Conservation (phyloP, 2,888 invertebrate species). For the Agrypnus murinus region DNA sequence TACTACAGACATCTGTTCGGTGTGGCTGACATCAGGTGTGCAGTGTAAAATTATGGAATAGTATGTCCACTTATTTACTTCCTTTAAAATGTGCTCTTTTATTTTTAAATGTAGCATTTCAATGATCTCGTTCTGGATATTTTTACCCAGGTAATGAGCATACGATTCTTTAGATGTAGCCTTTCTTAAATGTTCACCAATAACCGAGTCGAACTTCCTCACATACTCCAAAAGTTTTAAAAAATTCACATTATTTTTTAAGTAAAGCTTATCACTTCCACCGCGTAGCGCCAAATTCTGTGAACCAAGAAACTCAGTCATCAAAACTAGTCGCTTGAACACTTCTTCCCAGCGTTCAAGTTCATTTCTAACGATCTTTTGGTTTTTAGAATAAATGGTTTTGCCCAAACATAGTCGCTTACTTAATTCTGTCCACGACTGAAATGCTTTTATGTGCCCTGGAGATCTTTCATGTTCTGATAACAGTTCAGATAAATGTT, state of each 20-base stretch:
- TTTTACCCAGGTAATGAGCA: constrained; percentile 1
- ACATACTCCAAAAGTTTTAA: constrained; percentile 1
- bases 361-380: constrained; percentile 2
- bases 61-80: neutral
- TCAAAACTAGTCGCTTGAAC: neutral
- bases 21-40: constrained; percentile 19
- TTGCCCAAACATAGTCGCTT: constrained; percentile 5
- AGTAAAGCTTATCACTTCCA: neutral
- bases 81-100: constrained; percentile 2
- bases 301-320: neutral
- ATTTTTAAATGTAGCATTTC: neutral
- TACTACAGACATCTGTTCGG: constrained; percentile 4
- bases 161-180: neutral
- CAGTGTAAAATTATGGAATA: constrained; percentile 23
- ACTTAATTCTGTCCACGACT: constrained; percentile 2
- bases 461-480: neutral
- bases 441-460: neutral
- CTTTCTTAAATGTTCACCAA: constrained; percentile 12
- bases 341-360: constrained; percentile 5
- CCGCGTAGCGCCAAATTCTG: constrained; percentile 6
- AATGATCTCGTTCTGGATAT: constrained; percentile 10
- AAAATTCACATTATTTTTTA: constrained; percentile 3
- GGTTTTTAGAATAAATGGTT: neutral
- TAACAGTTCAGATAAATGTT: neutral
- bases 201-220: neutral